Evolutionary conservation across 2,797 vertebrate species (phyloP).

Genomic region (Rhynchotus rufescens): DNA sequence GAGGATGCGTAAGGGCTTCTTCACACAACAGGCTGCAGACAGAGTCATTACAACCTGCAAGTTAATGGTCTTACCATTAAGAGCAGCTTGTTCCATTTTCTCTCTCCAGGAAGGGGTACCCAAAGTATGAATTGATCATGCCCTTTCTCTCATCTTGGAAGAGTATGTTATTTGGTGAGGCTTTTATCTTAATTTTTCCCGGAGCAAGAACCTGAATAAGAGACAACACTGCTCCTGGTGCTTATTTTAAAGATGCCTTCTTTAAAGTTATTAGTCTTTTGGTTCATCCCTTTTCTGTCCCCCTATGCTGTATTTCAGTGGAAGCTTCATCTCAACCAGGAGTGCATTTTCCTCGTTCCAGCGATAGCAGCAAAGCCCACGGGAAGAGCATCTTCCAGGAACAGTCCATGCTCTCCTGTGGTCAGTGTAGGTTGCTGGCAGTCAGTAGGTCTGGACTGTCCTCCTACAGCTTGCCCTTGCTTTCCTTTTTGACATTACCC

Average conservation of each 20-base stretch:
- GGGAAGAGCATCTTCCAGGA: background rate
- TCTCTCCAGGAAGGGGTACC: accelerated
- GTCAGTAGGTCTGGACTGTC: accelerated
- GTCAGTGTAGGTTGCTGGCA: background rate
- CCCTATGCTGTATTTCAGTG: background rate
- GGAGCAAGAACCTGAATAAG: background rate
- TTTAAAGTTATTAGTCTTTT: background rate
- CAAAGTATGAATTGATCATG: background rate
- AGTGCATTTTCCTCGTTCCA: background rate
- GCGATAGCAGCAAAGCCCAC: background rate
- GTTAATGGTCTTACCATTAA: background rate
- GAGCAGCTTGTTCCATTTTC: background rate
- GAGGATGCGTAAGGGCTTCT: background rate
- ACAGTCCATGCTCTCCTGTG: background rate
- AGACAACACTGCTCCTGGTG: background rate
- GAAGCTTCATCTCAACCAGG: background rate
- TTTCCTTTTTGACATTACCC: background rate
- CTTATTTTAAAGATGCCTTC: background rate
- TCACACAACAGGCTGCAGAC: background rate
- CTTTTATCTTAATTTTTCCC: background rate
- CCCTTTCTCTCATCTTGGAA: background rate
- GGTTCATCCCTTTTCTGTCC: background rate
- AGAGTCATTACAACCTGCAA: background rate
- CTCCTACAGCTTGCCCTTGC: background rate
- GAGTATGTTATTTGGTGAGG: background rate